A percentile compares a stretch with the other conserved stretches of the same genome.
These are phyloP conservation scores for Listrodromus nycthemerus DNA, from an alignment of 2,888 invertebrate genomes.

Conservation along the genomic window DNA sequence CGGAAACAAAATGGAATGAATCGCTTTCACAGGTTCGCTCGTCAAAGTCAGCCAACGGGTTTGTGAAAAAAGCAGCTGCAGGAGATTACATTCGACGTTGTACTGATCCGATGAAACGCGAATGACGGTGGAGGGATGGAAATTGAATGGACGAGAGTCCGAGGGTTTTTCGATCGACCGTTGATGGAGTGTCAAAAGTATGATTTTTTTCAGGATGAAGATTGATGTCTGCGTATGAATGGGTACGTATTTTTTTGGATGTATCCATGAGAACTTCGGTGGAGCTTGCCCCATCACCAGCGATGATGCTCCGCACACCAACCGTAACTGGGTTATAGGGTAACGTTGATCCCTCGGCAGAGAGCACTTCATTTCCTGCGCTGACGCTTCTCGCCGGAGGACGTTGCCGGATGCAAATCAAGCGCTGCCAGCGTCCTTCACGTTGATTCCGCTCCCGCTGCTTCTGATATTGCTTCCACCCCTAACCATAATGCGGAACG, in stretches of 20 bases:
- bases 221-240: constrained; percentile 24
- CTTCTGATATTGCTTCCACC: constrained; percentile 12
- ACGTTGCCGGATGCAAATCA: constrained; percentile 62
- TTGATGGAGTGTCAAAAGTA: constrained; percentile 27
- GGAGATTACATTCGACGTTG: constrained; percentile 12
- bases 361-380: constrained; percentile 58
- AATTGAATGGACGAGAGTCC: constrained; percentile 23
- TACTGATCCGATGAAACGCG: constrained; percentile 11
- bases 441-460: constrained; percentile 35
- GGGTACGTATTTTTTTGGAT: neutral
- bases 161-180: constrained; percentile 7
- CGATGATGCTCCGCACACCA: neutral
- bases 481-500: constrained; percentile 12
- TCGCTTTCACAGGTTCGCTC: neutral
- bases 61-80: constrained; percentile 8
- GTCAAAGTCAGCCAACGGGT: constrained; percentile 18
- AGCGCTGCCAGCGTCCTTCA: constrained; percentile 30
- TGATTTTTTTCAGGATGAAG: constrained; percentile 18
- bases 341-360: constrained; percentile 41
- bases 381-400: constrained; percentile 39
- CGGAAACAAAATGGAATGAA: neutral
- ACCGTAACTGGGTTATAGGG: constrained; percentile 42
- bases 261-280: constrained; percentile 18
- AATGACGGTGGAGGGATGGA: constrained; percentile 19
- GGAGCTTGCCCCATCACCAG: neutral